A percentile compares a stretch with the other conserved stretches of the same genome.
Evolutionary conservation across 2,113 vertebrate genomes (phyloP).

Genomic region (Aldabrachelys gigantea): DNA sequence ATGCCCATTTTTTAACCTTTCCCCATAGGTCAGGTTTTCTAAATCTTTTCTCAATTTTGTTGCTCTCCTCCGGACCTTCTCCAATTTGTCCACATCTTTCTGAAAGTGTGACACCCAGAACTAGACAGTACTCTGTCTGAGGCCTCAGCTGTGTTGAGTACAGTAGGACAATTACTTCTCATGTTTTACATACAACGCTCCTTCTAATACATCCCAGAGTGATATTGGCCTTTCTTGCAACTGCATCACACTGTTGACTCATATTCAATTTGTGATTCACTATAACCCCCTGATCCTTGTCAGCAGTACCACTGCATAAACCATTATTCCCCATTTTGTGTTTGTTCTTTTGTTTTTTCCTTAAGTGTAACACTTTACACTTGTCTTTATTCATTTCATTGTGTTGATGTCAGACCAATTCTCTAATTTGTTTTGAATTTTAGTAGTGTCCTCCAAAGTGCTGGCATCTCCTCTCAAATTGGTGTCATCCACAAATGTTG

Average conservation of each 20-base stretch:
- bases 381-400: not conserved
- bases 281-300: not conserved
- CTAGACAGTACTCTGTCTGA: not conserved
- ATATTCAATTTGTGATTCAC: not conserved
- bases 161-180: not conserved
- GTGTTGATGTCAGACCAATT: not conserved
- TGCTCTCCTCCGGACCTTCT: not conserved
- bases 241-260: not conserved
- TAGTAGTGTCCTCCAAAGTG: not conserved
- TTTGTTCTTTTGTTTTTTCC: not conserved
- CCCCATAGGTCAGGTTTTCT: not conserved
- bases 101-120: not conserved
- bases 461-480: too few species aligned
- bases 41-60: not conserved
- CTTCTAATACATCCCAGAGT: not conserved
- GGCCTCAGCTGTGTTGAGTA: not conserved
- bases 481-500: not conserved
- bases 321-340: not conserved
- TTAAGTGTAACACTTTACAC: not conserved
- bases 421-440: not conserved
- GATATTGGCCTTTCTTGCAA: not conserved
- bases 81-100: not conserved
- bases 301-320: not conserved
- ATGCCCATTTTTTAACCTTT: not conserved
- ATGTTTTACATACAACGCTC: not conserved